Conservation (phyloP, 2,888 invertebrate species). For the Mellilla xanthometata region DNA sequence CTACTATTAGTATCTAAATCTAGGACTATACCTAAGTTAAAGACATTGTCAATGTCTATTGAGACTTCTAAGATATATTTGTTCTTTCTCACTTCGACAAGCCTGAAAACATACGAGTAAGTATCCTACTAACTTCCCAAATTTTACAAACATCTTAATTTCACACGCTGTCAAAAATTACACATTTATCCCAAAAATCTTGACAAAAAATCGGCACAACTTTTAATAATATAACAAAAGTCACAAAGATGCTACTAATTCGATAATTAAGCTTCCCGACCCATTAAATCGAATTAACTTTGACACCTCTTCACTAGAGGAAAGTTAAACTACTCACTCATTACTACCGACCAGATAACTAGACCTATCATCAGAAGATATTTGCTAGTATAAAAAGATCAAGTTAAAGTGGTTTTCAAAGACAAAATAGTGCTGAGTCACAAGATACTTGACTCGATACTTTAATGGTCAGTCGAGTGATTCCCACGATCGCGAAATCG, state of each 20-base stretch:
- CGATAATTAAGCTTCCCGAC: constrained; percentile 69
- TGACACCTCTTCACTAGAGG: constrained; percentile 71
- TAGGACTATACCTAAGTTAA: too few species aligned
- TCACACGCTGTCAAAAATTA: too few species aligned
- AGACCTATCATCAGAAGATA: constrained; percentile 33
- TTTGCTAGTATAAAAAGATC: constrained; percentile 1
- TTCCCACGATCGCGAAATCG: constrained; percentile 79
- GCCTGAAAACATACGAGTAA: too few species aligned
- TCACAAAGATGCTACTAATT: constrained; percentile 60
- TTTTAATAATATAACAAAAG: constrained; percentile 24
- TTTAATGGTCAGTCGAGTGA: constrained; percentile 50
- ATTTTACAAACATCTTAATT: too few species aligned
- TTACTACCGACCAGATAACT: constrained; percentile 54
- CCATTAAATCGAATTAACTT: constrained; percentile 80
- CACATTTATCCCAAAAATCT: constrained; percentile 25
- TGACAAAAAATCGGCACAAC: neutral
- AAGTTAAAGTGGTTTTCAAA: constrained; percentile 30
- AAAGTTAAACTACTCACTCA: constrained; percentile 75
- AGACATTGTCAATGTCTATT: too few species aligned
- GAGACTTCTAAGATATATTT: too few species aligned
- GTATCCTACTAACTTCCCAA: too few species aligned
- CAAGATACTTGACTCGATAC: too few species aligned
- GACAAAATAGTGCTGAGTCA: constrained; percentile 68
- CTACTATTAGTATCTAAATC: too few species aligned
- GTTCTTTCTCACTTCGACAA: too few species aligned